A percentile compares a stretch with the other conserved stretches of the same genome.
Evolutionary conservation across 2,888 invertebrate genomes (phyloP).

Genomic region (Saturnia pavonia): DNA sequence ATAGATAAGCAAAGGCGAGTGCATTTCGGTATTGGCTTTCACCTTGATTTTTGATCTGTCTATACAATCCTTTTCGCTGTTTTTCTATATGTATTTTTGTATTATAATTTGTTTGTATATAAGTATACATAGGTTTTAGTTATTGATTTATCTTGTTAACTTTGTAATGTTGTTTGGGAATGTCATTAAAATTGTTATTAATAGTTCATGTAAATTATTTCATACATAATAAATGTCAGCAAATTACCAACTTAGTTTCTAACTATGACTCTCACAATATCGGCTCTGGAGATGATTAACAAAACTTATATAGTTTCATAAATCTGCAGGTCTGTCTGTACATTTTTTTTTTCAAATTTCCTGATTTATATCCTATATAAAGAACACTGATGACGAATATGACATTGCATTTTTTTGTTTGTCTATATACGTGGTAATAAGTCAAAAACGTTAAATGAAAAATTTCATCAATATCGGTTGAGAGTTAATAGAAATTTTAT

Average conservation of each 20-base stretch:
- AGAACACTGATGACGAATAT: no score
- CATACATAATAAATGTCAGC: not conserved
- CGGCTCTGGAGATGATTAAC: no score
- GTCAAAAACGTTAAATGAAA: no score
- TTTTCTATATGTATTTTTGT: constrained; percentile 51
- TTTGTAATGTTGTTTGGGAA: constrained; percentile 54
- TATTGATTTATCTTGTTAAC: constrained; percentile 64
- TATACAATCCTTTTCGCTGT: constrained; percentile 13
- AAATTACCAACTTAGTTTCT: not conserved
- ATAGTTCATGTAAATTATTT: constrained; percentile 24
- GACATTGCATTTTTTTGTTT: no score
- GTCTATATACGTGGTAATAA: no score
- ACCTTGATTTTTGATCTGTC: constrained; percentile 64
- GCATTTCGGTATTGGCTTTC: constrained; percentile 68
- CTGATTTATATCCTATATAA: no score
- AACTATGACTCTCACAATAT: not conserved
- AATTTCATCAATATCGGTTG: no score
- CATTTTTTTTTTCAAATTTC: no score
- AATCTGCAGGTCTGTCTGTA: no score
- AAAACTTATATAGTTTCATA: no score
- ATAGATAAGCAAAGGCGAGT: constrained; percentile 67
- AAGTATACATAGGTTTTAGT: constrained; percentile 81
- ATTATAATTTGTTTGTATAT: constrained; percentile 75
- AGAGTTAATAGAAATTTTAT: no score
- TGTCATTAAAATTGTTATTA: constrained; percentile 56